Percentiles rank a stretch among this genome's conserved stretches.
Evolutionary conservation across 1,140 invertebrate genomes (phyloP).

Genomic region (Andrena cerasifolii): DNA sequence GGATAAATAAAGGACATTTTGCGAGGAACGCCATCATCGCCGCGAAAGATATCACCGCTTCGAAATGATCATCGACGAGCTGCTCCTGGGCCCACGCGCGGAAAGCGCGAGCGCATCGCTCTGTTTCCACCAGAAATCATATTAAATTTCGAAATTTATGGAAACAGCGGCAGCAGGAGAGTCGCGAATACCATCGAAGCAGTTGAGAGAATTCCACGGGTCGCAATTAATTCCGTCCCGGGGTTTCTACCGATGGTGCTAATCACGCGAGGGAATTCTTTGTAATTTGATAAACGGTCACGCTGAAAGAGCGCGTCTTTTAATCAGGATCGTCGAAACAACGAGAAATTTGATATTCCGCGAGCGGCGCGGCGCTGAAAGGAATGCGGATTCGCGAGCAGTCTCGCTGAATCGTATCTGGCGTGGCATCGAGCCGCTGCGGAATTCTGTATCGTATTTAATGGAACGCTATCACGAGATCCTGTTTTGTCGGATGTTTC

Average conservation of each 20-base stretch:
- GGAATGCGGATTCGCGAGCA: not conserved
- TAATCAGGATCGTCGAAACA: not conserved
- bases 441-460: not conserved
- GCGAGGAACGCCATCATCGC: not conserved
- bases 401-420: constrained; percentile 43
- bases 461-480: constrained; percentile 41
- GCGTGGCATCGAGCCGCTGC: constrained; percentile 23
- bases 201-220: not conserved
- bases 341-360: not conserved
- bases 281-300: not conserved
- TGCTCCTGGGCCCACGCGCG: not conserved
- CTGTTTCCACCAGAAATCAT: not conserved
- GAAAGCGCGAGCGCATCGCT: not conserved
- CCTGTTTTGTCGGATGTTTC: constrained; percentile 14
- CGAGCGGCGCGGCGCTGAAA: not conserved
- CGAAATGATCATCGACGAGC: not conserved
- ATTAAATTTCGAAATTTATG: not conserved
- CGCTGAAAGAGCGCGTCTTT: not conserved
- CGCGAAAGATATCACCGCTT: not conserved
- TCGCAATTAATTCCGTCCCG: constrained; percentile 2
- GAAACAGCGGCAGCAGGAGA: not conserved
- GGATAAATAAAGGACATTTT: not conserved
- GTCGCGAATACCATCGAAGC: not conserved
- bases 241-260: not conserved
- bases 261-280: not conserved